phyloP scores from a whole-genome alignment of 1,140 invertebrate species.

The Nephila pilipes region DNA sequence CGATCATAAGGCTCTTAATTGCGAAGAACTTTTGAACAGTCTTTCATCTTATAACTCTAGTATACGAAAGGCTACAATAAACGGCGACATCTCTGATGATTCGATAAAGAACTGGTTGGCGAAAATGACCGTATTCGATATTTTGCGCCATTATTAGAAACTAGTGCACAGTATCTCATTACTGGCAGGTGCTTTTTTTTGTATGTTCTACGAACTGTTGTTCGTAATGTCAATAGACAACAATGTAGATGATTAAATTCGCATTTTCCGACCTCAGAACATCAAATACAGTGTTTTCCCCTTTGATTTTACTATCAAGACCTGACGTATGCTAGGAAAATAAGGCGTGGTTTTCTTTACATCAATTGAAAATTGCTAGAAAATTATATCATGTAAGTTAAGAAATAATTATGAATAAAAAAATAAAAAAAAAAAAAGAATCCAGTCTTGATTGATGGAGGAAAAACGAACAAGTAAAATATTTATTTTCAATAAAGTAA shows the following conservation, averaged over 20 bases:
- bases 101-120: constrained; percentile 24
- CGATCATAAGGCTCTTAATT: not conserved
- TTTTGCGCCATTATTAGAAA: constrained; percentile 15
- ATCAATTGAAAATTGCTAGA: not conserved
- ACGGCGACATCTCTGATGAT: not conserved
- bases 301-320: not conserved
- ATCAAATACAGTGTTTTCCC: not conserved
- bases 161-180: not conserved
- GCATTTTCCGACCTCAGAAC: not conserved
- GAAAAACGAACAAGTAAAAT: too few relatives aligned
- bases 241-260: not conserved
- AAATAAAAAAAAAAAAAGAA: not conserved
- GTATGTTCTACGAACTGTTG: not conserved
- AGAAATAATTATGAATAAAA: not conserved
- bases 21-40: too few relatives aligned
- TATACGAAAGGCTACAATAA: not conserved
- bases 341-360: not conserved
- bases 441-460: too few relatives aligned
- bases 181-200: constrained; percentile 14
- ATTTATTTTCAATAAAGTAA: too few relatives aligned
- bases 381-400: not conserved
- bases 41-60: not conserved
- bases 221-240: constrained; percentile 18
- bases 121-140: not conserved
- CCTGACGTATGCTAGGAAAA: not conserved